Evolutionary conservation across 1,140 invertebrate genomes (phyloP).

Genomic region (Brachionus calyciflorus): DNA sequence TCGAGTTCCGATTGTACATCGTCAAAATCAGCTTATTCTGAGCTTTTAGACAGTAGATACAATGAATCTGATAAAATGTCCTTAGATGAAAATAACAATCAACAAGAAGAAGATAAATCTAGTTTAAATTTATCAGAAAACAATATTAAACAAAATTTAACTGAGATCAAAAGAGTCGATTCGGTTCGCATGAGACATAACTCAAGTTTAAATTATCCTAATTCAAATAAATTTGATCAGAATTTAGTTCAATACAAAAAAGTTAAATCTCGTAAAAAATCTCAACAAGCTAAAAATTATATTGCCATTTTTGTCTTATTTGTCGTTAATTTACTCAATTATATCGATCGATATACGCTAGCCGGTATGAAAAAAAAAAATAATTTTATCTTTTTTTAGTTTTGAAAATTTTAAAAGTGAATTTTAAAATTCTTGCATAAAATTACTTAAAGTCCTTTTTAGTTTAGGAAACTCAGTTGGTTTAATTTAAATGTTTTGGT

Average conservation of each 20-base stretch:
- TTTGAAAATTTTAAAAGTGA: no score
- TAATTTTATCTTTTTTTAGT: no score
- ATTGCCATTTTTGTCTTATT: slow-evolving; percentile 25
- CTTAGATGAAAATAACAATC: slow-evolving; percentile 27
- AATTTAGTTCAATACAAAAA: slow-evolving; percentile 33
- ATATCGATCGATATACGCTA: slow-evolving; percentile 44
- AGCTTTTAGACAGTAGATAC: not conserved
- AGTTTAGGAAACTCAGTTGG: no score
- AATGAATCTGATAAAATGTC: not conserved
- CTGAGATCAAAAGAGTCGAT: slow-evolving; percentile 16
- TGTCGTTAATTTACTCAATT: slow-evolving; percentile 46
- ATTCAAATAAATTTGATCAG: slow-evolving; percentile 1
- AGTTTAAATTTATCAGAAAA: not conserved
- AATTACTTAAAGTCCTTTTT: no score
- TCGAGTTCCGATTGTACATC: not conserved
- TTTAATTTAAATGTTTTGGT: no score
- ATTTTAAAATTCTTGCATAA: no score
- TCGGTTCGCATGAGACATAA: slow-evolving; percentile 42
- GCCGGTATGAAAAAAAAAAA: slow-evolving; percentile 39
- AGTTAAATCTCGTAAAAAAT: not conserved
- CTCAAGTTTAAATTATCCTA: slow-evolving; percentile 31
- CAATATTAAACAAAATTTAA: not conserved
- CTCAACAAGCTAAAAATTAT: slow-evolving; percentile 13
- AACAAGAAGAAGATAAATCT: not conserved
- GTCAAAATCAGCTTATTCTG: slow-evolving; percentile 3